Evolutionary conservation across 2,113 vertebrate genomes (phyloP).

Genomic region (Peromyscus polionotus): DNA sequence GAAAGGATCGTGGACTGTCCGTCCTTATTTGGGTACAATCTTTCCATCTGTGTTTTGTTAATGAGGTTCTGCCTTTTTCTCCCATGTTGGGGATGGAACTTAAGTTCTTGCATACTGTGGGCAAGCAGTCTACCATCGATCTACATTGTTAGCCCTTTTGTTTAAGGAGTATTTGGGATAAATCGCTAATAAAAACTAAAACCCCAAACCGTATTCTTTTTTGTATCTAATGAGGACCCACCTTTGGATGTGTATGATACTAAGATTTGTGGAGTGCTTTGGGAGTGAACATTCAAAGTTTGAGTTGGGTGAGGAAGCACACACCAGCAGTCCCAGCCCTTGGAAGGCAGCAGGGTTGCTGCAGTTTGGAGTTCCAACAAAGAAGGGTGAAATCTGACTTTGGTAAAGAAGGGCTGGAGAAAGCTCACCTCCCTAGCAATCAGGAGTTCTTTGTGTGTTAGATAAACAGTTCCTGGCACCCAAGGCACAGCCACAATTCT

Average conservation of each 20-base stretch:
- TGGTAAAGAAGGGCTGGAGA: background rate
- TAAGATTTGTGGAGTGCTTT: slow-evolving; percentile 21
- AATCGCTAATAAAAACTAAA: slow-evolving; percentile 32
- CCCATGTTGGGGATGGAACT: background rate
- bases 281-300: slow-evolving; percentile 31
- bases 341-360: background rate
- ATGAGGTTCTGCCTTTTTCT: background rate
- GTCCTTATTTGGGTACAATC: background rate
- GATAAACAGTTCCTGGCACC: background rate
- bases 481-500: background rate
- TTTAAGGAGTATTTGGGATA: background rate
- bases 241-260: slow-evolving; percentile 15
- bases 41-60: slow-evolving; percentile 14
- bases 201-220: background rate
- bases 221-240: slow-evolving; percentile 7
- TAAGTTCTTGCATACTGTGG: background rate
- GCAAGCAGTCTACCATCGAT: background rate
- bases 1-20: background rate
- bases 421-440: background rate
- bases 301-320: background rate
- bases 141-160: background rate
- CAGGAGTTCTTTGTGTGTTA: background rate
- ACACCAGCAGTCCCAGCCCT: background rate
- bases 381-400: slow-evolving; percentile 6
- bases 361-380: background rate